Conservation (phyloP, 2,888 invertebrate genomes). For the Limnephilus auricula region DNA sequence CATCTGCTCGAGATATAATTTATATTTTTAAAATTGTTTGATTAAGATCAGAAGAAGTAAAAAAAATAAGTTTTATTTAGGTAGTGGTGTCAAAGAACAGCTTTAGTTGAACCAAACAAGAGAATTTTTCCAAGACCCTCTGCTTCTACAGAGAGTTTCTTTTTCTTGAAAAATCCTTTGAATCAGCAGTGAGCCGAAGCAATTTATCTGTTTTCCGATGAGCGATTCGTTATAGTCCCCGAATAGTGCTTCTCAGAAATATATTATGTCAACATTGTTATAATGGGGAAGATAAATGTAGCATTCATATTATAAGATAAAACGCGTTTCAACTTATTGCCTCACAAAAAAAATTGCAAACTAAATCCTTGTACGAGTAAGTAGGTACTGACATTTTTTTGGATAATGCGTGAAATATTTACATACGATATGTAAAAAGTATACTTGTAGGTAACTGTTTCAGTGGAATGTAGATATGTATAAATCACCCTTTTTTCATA, state of each 20-base stretch:
- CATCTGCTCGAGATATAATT: no score
- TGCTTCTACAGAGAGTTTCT: neutral
- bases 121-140: neutral
- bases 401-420: neutral
- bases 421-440: neutral
- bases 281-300: no score
- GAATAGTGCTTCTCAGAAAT: neutral
- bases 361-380: no score
- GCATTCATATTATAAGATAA: no score
- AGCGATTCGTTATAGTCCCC: neutral
- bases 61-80: no score
- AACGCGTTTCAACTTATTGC: no score
- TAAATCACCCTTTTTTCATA: neutral
- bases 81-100: neutral
- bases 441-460: no score
- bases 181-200: neutral
- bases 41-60: no score
- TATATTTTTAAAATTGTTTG: no score
- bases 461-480: no score
- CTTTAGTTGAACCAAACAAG: neutral
- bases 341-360: no score
- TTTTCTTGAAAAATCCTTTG: neutral
- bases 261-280: neutral
- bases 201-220: neutral
- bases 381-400: neutral